phyloP scores from a whole-genome alignment of 2,113 vertebrate genomes.

The Ascaphus truei region DNA sequence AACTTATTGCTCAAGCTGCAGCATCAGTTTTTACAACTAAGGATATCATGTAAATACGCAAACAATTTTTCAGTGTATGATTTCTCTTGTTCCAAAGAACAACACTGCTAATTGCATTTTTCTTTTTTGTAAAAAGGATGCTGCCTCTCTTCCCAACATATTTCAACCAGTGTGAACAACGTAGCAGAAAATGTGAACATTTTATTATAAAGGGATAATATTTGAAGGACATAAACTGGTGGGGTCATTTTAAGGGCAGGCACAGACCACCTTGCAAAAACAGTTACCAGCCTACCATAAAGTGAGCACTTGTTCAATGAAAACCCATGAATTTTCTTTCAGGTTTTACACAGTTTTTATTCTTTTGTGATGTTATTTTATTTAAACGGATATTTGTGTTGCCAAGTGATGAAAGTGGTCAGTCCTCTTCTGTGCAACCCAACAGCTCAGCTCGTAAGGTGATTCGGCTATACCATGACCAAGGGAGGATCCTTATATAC shows the following conservation, averaged over 20 bases:
- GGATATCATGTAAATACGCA: constrained; percentile 46
- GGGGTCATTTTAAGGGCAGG: constrained; percentile 64
- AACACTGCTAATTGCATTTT: constrained; percentile 32
- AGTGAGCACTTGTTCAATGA: constrained; percentile 72
- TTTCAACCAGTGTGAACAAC: constrained; percentile 52
- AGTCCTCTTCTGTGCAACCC: constrained; percentile 89
- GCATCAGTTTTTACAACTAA: constrained; percentile 59
- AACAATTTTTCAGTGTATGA: constrained; percentile 37
- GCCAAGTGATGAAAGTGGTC: constrained; percentile 41
- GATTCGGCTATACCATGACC: constrained; percentile 98
- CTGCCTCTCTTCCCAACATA: constrained; percentile 44
- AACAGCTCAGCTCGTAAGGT: constrained; percentile 91
- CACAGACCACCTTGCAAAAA: constrained; percentile 81
- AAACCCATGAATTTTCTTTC: constrained; percentile 78
- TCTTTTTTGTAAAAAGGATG: constrained; percentile 55
- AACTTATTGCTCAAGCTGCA: constrained; percentile 76
- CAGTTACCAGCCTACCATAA: constrained; percentile 78
- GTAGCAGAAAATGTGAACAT: constrained; percentile 52
- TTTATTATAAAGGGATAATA: constrained; percentile 53
- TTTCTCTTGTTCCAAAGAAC: constrained; percentile 45
- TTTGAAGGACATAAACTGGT: constrained; percentile 57
- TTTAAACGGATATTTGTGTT: constrained; percentile 37
- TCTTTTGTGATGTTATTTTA: constrained; percentile 54
- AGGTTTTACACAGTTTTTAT: constrained; percentile 84
- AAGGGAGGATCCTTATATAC: constrained; percentile 87